phyloP scores from a whole-genome alignment of 64 coral and sea anemone species.

The Pocillopora damicornis region DNA sequence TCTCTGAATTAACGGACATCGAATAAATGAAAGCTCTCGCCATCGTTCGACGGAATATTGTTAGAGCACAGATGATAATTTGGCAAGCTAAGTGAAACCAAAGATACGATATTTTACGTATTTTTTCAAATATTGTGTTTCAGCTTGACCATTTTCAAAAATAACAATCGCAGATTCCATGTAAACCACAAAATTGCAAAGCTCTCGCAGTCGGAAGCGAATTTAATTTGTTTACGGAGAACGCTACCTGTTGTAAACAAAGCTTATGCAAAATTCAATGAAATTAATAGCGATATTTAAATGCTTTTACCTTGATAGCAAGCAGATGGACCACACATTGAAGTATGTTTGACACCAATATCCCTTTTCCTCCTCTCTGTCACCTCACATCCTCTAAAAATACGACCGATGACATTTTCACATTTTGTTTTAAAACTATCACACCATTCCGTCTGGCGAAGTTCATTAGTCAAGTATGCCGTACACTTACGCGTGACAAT shows the following conservation, averaged over 20 bases:
- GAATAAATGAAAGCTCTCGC: too few species aligned
- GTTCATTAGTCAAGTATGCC: background rate
- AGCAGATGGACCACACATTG: background rate
- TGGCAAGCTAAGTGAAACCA: too few species aligned
- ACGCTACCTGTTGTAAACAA: slow-evolving; percentile 22
- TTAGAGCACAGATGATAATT: too few species aligned
- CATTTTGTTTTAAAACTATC: slow-evolving; percentile 14
- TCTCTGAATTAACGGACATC: too few species aligned
- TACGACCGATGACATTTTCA: background rate
- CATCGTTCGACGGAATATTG: too few species aligned
- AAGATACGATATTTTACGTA: too few species aligned
- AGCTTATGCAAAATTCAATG: background rate
- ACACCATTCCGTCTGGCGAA: slow-evolving; percentile 21
- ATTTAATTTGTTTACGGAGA: slow-evolving; percentile 31
- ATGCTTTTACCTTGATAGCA: slow-evolving; percentile 17
- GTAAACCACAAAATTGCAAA: background rate
- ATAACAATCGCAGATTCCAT: background rate
- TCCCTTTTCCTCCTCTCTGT: background rate
- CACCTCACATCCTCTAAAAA: background rate
- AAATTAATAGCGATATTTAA: background rate
- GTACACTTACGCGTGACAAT: background rate
- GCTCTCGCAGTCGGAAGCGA: background rate
- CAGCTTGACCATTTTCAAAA: too few species aligned
- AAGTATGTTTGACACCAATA: background rate
- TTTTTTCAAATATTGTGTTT: too few species aligned